A percentile compares a stretch with the other conserved stretches of the same genome.
These are phyloP conservation scores for Polydrusus cervinus DNA, from an alignment of 2,888 invertebrate genomes.

Conservation along the genomic window DNA sequence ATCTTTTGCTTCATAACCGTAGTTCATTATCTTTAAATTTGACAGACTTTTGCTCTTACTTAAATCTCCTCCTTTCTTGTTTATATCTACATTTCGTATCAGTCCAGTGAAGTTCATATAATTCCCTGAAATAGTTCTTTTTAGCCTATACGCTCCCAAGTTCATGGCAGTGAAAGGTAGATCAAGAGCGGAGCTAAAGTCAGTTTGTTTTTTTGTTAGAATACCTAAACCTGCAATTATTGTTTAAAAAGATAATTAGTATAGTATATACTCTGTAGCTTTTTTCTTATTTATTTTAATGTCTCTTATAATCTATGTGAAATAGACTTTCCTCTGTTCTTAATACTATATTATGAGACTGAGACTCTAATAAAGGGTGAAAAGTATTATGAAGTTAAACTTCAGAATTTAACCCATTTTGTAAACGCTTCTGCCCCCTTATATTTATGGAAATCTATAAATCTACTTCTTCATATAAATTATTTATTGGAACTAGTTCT, in stretches of 20 bases:
- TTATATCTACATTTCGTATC: slow-evolving; percentile 40
- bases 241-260: slow-evolving; percentile 18
- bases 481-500: too few relatives aligned
- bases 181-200: slow-evolving; percentile 38
- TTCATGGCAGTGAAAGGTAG: slow-evolving; percentile 52
- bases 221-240: slow-evolving; percentile 53
- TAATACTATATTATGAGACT: too few relatives aligned
- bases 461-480: too few relatives aligned
- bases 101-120: slow-evolving; percentile 52
- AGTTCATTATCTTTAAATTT: slow-evolving; percentile 31
- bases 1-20: slow-evolving; percentile 9
- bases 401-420: too few relatives aligned
- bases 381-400: too few relatives aligned
- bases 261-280: neutral
- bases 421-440: too few relatives aligned
- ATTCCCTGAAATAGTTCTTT: slow-evolving; percentile 54
- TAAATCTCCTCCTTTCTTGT: slow-evolving; percentile 40
- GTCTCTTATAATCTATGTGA: too few relatives aligned
- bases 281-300: too few relatives aligned
- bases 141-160: slow-evolving; percentile 55
- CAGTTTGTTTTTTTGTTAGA: slow-evolving; percentile 49
- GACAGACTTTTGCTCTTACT: slow-evolving; percentile 50
- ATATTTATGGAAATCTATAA: too few relatives aligned
- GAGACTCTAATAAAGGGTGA: too few relatives aligned
- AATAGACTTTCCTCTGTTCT: too few relatives aligned